Conservation (phyloP, 2,888 invertebrate species). For the Pomacea canaliculata region DNA sequence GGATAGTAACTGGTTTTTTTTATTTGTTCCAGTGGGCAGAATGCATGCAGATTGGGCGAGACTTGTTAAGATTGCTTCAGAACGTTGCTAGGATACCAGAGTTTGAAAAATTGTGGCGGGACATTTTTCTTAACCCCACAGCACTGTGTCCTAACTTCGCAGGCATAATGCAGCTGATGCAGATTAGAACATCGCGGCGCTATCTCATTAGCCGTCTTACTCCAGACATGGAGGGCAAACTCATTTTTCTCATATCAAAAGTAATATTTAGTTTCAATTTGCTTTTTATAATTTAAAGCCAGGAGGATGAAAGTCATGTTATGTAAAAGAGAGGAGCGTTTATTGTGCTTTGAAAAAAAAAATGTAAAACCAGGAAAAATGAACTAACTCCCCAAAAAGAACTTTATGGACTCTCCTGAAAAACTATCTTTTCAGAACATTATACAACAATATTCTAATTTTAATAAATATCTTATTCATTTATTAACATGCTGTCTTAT, state of each 20-base stretch:
- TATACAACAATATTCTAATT: no score
- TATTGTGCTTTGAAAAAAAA: no score
- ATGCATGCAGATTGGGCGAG: conserved; percentile 88
- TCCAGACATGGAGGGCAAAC: conserved; percentile 92
- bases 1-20: neutral
- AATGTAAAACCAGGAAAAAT: no score
- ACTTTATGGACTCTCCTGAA: no score
- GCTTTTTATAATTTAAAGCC: no score
- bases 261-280: conserved; percentile 34
- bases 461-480: no score
- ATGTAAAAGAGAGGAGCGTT: no score
- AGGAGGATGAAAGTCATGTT: no score
- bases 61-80: conserved; percentile 88
- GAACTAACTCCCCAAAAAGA: no score
- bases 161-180: conserved; percentile 82
- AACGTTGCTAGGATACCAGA: conserved; percentile 91
- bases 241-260: conserved; percentile 82
- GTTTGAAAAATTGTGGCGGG: conserved; percentile 89
- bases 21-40: conserved; percentile 79
- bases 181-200: conserved; percentile 86
- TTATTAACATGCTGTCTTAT: no score
- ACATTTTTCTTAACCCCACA: conserved; percentile 83
- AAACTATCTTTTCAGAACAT: no score
- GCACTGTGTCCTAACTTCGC: conserved; percentile 80
- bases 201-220: conserved; percentile 88